These are phyloP conservation scores for Chromoteleia sp. DNA, from an alignment of 2,888 invertebrate genomes.

Conservation along the genomic window DNA sequence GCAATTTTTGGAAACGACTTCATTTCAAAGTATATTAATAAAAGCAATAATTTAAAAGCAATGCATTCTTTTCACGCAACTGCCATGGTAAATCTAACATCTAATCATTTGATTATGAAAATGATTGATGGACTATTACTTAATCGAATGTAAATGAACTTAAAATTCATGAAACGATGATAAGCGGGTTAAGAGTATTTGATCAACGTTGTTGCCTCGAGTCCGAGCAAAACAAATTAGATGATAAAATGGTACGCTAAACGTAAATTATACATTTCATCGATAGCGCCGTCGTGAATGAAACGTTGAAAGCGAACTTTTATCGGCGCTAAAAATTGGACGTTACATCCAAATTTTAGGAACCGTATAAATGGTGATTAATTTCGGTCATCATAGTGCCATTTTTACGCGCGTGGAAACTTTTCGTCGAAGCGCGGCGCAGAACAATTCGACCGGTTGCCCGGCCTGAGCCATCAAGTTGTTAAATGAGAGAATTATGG, in stretches of 20 bases:
- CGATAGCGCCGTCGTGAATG: conserved; percentile 22
- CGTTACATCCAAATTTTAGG: conserved; percentile 28
- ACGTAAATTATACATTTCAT: conserved; percentile 53
- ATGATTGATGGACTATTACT: too few species aligned
- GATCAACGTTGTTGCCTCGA: conserved; percentile 22
- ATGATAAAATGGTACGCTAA: conserved; percentile 34
- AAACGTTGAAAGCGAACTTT: conserved; percentile 36
- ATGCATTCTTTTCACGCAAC: too few species aligned
- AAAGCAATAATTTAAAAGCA: too few species aligned
- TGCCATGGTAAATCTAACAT: too few species aligned
- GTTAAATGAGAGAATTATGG: conserved; percentile 80
- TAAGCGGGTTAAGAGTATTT: conserved; percentile 2
- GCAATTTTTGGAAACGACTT: too few species aligned
- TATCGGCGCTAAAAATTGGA: conserved; percentile 52
- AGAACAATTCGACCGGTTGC: conserved; percentile 70
- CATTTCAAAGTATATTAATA: too few species aligned
- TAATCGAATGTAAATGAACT: neutral
- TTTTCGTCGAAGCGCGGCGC: conserved; percentile 72
- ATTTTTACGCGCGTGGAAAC: conserved; percentile 72
- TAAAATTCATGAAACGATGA: conserved; percentile 12
- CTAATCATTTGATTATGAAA: too few species aligned
- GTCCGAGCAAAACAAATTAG: conserved; percentile 21
- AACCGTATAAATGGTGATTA: conserved; percentile 55
- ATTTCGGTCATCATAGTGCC: conserved; percentile 54
- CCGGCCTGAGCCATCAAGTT: conserved; percentile 72